Conservation (phyloP, 2,113 vertebrate genomes). For the Ciconia maguari region DNA sequence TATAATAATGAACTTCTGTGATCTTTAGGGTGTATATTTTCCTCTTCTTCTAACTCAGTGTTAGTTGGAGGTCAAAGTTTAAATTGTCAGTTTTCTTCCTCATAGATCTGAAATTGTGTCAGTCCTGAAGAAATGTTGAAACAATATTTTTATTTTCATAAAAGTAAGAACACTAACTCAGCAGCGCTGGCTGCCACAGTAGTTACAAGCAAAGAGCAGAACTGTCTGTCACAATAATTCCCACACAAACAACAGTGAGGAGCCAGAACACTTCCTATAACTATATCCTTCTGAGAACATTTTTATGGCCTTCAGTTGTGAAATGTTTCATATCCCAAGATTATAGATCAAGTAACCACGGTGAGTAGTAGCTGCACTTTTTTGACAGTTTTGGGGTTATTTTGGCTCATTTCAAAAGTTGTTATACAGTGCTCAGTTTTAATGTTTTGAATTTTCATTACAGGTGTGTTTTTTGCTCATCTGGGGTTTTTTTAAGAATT, state of each 20-base stretch:
- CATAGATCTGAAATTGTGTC: neutral
- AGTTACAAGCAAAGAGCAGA: neutral
- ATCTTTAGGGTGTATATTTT: neutral
- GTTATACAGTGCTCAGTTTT: neutral
- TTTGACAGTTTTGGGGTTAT: neutral
- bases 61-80: neutral
- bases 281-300: neutral
- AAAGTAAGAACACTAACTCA: neutral
- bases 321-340: neutral
- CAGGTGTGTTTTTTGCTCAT: neutral
- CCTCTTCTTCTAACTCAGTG: neutral
- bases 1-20: neutral
- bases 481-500: neutral
- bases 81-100: neutral
- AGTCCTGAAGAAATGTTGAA: neutral
- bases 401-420: neutral
- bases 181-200: neutral
- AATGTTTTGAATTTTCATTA: neutral
- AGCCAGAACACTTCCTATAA: neutral
- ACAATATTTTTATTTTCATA: neutral
- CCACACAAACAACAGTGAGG: neutral
- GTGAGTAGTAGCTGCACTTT: neutral
- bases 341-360: neutral
- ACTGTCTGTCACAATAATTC: neutral
- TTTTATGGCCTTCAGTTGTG: neutral